Evolutionary conservation across 2,888 invertebrate genomes (phyloP), one percentile per base, ranked within the genome.

Genomic region (Nomada ruficornis): DNA sequence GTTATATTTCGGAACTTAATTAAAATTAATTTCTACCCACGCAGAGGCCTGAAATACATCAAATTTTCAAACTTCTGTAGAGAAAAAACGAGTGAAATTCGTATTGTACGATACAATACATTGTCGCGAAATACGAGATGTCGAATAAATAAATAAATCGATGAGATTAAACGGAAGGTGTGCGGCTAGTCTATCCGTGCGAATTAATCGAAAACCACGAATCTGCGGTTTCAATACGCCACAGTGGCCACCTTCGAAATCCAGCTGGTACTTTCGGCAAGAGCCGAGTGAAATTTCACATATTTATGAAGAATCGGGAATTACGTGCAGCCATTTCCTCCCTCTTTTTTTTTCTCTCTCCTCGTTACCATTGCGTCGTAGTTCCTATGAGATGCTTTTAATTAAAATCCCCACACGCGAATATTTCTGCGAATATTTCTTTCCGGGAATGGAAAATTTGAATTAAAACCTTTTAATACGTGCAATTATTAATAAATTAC

Each of bases 181-280:
- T 67, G 36, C 26, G 55, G 3, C 15, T 55, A 29, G 59, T 50
- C 11, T 73, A 64, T 72, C 20, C 44, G 52, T 15, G 42, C 47
- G 72, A 77, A 83, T 77, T 75, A 82, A 83, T 83, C 55, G 82
- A n/a, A 74, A 77, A 77, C 67, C 82, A 15, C 54, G 20, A n/a
- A 15, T 11, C 52, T 36, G 62, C 26, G 67, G 71, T 71, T 77
- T 52, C 55, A 68, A 74, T 77, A 54, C 47, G 52, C 60, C n/a
- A 60, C 15, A 42, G 36, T 0, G n/a, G 52, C 42, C 79, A 63
- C 59, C 52, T 73, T 65, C 23, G 18, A 72, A 59, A 47, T 36
- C 18, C 59, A 20, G 47, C 13, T 26, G 60, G 10, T 47, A 15
- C 26, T 50, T 50, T 42, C 57, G 74, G 52, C 52, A 57, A 55